Evolutionary conservation across 2,113 vertebrate species (phyloP), one percentile per base, ranked within the genome.

Genomic region (Myotis davidii): DNA sequence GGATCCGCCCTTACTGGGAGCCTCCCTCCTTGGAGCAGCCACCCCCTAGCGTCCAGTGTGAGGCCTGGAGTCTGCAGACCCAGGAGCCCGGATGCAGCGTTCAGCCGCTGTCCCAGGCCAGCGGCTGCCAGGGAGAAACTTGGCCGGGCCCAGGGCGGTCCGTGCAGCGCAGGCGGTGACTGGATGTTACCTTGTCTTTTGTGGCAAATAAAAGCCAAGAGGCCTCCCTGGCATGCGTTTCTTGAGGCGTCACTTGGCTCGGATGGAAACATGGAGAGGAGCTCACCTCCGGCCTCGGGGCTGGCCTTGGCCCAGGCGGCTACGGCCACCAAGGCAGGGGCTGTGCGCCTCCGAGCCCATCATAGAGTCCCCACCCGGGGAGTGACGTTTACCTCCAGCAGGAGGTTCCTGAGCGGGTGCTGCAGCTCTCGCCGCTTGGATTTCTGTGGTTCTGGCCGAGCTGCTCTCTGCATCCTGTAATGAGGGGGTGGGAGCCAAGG

Each of bases 141-240:
- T 7, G 5, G 2, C 21, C 8, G 34, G 61, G 78, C 82, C n/a
- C 11, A 54, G 78, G 85, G 52, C 29, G 4, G 50, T 42, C 76
- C n/a, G 2, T 9, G 2, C 39, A 0, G 18, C 48, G 7, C 3
- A 7, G n/a, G 52, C 2, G 32, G 90, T 64, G 79, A 25, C 86
- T 48, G 39, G 52, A 12, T 23, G 18, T 34, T 61, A 76, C 39
- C 4, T 37, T 67, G 29, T 91, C 17, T 94, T 87, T 94, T 76
- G 52, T 84, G 93, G 86, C 54, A 88, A 95, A 96, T 97, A 97
- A 97, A 97, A 78, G 56, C 91, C 69, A 2, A 3, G 70, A 90
- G 89, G 88, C 45, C 69, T 79, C 48, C 25, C 27, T 72, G 61
- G 61, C 32, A 18, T 91, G 50, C 16, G 0, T 90, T 92, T 92